Evolutionary conservation across 1,140 invertebrate genomes (phyloP).

Genomic region (Streblospio benedicti): DNA sequence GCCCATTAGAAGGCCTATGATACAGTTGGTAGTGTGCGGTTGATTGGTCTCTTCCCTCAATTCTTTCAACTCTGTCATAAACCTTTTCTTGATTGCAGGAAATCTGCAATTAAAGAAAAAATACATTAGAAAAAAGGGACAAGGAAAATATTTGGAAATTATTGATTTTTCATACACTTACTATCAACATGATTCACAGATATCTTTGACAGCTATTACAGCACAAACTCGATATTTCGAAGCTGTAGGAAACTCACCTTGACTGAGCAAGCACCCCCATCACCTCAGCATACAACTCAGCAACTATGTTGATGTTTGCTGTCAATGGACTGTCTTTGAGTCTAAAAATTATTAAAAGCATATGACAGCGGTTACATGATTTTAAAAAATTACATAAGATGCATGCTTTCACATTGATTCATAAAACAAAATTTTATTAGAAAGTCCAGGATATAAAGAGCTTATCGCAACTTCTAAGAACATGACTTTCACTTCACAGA

Average conservation of each 20-base stretch:
- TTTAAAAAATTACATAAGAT: no score
- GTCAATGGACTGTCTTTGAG: constrained; percentile 61
- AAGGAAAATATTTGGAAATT: constrained; percentile 18
- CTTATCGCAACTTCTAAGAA: no score
- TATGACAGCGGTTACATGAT: no score
- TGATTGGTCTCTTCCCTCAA: constrained; percentile 74
- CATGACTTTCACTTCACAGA: no score
- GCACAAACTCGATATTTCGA: no score
- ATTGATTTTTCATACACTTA: background rate
- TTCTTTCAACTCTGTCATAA: constrained; percentile 88
- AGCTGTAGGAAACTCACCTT: constrained; percentile 45
- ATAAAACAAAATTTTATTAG: no score
- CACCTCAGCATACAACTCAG: constrained; percentile 96
- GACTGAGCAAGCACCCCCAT: constrained; percentile 94
- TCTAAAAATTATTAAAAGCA: constrained; percentile 5
- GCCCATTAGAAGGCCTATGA: constrained; percentile 95
- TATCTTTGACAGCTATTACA: no score
- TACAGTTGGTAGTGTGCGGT: constrained; percentile 82
- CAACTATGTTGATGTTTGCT: constrained; percentile 84
- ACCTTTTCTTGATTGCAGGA: constrained; percentile 81
- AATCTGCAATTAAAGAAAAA: constrained; percentile 55
- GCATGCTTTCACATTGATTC: no score
- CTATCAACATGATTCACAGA: background rate
- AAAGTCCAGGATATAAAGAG: no score
- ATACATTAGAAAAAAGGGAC: constrained; percentile 17